Evolutionary conservation across 2,888 invertebrate genomes (phyloP).

Genomic region (Synanthedon tipuliformis): DNA sequence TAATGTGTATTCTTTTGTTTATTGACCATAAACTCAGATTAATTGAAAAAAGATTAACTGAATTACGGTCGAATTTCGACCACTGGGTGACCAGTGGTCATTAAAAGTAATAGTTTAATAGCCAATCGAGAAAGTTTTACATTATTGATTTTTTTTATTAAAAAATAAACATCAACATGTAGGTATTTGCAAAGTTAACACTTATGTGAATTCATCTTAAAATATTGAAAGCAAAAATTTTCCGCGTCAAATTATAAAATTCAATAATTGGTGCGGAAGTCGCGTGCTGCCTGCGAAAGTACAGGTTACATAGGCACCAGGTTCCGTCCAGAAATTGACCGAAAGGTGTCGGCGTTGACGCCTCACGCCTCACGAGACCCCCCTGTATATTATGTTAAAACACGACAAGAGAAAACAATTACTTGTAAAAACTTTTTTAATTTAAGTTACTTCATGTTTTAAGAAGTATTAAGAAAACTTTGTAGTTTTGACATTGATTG

Average conservation of each 20-base stretch:
- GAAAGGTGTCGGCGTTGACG: slow-evolving; percentile 18
- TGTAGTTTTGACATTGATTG: neutral
- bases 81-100: too few relatives aligned
- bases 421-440: neutral
- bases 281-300: slow-evolving; percentile 39
- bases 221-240: neutral
- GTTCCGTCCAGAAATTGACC: slow-evolving; percentile 15
- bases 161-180: slow-evolving; percentile 11
- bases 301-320: slow-evolving; percentile 20
- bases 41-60: too few relatives aligned
- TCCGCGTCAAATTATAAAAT: slow-evolving; percentile 3
- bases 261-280: slow-evolving; percentile 35
- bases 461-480: neutral
- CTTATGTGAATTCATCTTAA: slow-evolving; percentile 8
- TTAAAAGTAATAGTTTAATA: too few relatives aligned
- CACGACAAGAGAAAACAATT: slow-evolving; percentile 12
- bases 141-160: too few relatives aligned
- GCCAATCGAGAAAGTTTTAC: too few relatives aligned
- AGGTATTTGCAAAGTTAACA: slow-evolving; percentile 9
- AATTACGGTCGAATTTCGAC: too few relatives aligned
- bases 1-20: too few relatives aligned
- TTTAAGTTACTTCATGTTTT: neutral
- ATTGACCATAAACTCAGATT: too few relatives aligned
- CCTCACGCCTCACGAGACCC: slow-evolving; percentile 13
- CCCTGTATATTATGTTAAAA: slow-evolving; percentile 16